Conservation (phyloP, 2,113 vertebrate genomes). For the Limnothrissa miodon region DNA sequence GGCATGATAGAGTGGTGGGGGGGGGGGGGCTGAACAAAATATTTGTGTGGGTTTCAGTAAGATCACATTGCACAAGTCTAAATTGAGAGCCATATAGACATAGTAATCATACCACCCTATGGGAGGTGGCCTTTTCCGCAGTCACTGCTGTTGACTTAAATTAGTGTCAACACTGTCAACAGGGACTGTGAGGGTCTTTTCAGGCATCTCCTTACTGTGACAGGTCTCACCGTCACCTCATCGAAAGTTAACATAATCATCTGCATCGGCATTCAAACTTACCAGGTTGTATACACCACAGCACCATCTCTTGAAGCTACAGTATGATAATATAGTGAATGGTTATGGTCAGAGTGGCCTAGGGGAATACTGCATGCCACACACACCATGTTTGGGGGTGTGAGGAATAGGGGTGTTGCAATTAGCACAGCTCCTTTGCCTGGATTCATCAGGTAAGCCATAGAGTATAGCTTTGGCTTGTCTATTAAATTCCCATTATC, state of each 20-base stretch:
- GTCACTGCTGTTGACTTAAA: not conserved
- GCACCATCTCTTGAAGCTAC: not conserved
- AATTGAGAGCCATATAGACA: not conserved
- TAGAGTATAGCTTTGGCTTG: too few relatives aligned
- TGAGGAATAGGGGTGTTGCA: too few relatives aligned
- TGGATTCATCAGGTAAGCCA: too few relatives aligned
- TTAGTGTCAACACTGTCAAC: not conserved
- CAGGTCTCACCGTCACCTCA: not conserved
- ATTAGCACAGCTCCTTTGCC: too few relatives aligned
- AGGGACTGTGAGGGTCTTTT: not conserved
- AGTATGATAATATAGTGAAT: too few relatives aligned
- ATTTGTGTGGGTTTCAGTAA: too few relatives aligned
- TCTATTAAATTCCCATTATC: too few relatives aligned
- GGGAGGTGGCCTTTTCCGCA: not conserved
- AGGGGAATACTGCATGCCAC: too few relatives aligned
- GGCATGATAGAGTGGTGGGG: not conserved
- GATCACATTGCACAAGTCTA: not conserved
- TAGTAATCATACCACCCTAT: not conserved
- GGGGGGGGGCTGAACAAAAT: not conserved
- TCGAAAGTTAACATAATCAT: not conserved
- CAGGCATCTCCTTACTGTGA: not conserved
- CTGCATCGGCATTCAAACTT: not conserved
- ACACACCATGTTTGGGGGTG: not conserved
- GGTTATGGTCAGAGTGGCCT: too few relatives aligned
- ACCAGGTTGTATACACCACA: not conserved